Conservation (phyloP, 1,140 invertebrate species). For the Pentalonia nigronervosa region DNA sequence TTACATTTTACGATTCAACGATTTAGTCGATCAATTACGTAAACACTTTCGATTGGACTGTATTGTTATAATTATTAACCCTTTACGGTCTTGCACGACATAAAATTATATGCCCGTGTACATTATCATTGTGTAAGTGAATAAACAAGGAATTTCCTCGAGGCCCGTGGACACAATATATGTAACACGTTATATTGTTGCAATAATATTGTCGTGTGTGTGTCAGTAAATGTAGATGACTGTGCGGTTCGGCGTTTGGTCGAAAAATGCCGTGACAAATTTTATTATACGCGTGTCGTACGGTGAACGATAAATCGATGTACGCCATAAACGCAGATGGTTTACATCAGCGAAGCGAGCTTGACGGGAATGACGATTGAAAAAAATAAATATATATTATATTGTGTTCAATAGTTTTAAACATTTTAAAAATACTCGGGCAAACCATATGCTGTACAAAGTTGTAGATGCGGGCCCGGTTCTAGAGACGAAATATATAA, state of each 20-base stretch:
- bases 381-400: no score
- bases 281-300: neutral
- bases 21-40: neutral
- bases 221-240: neutral
- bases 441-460: no score
- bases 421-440: no score
- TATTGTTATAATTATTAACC: neutral
- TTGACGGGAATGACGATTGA: no score
- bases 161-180: neutral
- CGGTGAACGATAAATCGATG: no score
- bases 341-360: no score
- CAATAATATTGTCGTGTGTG: neutral
- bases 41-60: conserved; percentile 12
- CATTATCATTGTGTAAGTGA: neutral
- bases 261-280: neutral
- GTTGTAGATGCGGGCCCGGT: no score
- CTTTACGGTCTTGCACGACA: neutral
- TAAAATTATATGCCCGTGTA: no score
- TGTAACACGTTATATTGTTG: neutral
- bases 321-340: no score
- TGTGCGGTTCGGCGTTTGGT: neutral
- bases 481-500: no score
- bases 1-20: neutral
- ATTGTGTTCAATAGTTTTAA: no score
- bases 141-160: neutral